Conservation (phyloP, 2,113 vertebrate species). For the Lipotes vexillifer region DNA sequence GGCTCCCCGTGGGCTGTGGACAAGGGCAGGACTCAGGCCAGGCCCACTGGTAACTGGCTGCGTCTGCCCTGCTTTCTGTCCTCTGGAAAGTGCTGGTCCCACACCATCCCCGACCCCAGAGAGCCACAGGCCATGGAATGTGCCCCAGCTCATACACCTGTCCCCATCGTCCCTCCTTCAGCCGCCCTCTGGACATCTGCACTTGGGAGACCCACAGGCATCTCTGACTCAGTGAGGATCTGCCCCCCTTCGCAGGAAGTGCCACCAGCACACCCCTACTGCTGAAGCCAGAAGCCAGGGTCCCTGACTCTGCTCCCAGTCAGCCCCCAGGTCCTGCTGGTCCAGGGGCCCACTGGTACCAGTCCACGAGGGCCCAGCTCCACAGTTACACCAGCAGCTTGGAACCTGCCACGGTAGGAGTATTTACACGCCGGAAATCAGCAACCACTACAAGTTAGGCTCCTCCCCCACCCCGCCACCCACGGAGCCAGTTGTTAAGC, state of each 20-base stretch:
- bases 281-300: background rate
- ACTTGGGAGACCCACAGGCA: background rate
- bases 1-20: background rate
- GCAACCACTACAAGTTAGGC: background rate
- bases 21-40: background rate
- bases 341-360: accelerated
- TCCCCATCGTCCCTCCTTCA: background rate
- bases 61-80: background rate
- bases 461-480: background rate
- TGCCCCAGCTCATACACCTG: accelerated
- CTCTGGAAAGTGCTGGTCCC: background rate
- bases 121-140: accelerated
- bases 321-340: background rate
- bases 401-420: background rate
- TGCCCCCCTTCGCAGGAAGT: background rate
- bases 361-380: accelerated
- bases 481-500: background rate
- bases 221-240: background rate
- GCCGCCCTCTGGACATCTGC: accelerated
- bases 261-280: background rate
- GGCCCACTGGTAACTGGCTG: background rate
- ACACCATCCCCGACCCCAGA: background rate
- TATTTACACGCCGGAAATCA: accelerated
- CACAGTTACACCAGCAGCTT: background rate
- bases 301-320: no score